Evolutionary conservation across 2,113 vertebrate genomes (phyloP).

Genomic region (Aythya baeri): DNA sequence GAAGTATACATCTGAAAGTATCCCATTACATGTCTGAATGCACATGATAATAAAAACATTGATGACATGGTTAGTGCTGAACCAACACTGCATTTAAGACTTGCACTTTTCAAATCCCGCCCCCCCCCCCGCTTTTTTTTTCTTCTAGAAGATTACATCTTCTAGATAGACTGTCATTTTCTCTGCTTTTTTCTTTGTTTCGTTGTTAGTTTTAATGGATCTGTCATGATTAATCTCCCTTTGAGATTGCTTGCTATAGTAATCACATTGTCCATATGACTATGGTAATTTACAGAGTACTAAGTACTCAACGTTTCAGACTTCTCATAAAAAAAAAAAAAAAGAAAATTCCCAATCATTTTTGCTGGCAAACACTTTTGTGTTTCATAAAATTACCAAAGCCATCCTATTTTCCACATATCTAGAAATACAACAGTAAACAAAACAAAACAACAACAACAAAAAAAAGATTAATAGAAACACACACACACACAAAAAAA

Average conservation of each 20-base stretch:
- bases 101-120: background rate
- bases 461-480: slow-evolving; percentile 16
- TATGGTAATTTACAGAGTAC: background rate
- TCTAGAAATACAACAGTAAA: background rate
- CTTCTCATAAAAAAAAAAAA: background rate
- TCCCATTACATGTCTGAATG: background rate
- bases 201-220: background rate
- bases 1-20: background rate
- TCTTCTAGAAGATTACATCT: background rate
- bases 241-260: background rate
- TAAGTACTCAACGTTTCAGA: background rate
- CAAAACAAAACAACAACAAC: background rate
- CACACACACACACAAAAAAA: background rate
- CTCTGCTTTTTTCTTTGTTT: background rate
- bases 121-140: rapidly evolving
- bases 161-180: background rate
- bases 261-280: background rate
- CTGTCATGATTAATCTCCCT: background rate
- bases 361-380: background rate
- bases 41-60: background rate
- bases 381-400: background rate
- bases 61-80: background rate
- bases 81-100: background rate
- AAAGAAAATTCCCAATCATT: background rate
- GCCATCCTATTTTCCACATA: background rate